phyloP scores from a whole-genome alignment of 2,113 vertebrate genomes.

The Psilopsiagon aymara region DNA sequence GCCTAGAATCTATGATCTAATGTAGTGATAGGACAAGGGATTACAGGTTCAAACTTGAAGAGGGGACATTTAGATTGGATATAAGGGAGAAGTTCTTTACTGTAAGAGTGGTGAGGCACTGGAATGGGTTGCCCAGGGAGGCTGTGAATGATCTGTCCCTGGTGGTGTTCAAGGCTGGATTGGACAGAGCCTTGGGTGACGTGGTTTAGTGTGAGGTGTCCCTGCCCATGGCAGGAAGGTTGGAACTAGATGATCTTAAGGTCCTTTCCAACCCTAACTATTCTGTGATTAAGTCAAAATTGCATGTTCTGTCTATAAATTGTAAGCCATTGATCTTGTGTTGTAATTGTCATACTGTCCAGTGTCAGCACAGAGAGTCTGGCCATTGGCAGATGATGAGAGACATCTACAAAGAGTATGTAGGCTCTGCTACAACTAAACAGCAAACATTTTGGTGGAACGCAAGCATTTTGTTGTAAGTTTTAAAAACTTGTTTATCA shows the following conservation, averaged over 20 bases:
- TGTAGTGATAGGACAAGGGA: background rate
- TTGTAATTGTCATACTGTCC: background rate
- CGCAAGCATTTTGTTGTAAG: constrained; percentile 3
- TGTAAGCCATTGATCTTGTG: background rate
- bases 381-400: constrained; percentile 9
- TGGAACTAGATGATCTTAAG: too few species aligned
- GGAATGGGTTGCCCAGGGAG: too few species aligned
- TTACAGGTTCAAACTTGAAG: too few species aligned
- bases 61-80: too few species aligned
- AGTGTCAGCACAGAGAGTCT: background rate
- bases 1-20: background rate
- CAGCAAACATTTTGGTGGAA: constrained; percentile 26
- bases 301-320: background rate
- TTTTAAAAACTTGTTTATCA: constrained; percentile 38
- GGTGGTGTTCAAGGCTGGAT: too few species aligned
- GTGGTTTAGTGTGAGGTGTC: too few species aligned
- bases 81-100: too few species aligned
- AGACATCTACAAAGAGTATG: background rate
- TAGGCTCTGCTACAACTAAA: background rate
- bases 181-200: too few species aligned
- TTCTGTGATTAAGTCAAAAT: background rate
- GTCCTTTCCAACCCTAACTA: too few species aligned
- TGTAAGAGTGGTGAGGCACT: too few species aligned
- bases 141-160: too few species aligned
- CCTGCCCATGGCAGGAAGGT: too few species aligned